Conservation (phyloP, 2,888 invertebrate species). For the Pterostichus niger region DNA sequence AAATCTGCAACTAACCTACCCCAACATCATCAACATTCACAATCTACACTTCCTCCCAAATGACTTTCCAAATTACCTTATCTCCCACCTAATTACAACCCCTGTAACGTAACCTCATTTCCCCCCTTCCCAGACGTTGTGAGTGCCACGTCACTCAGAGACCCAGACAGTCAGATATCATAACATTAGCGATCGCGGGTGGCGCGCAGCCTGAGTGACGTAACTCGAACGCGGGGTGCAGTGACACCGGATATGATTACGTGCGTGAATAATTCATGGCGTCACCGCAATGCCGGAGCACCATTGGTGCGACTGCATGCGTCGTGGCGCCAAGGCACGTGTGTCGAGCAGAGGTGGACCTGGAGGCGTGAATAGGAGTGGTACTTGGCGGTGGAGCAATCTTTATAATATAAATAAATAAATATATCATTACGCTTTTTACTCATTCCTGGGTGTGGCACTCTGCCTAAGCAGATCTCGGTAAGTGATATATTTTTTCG, state of each 20-base stretch:
- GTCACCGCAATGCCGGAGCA: not conserved
- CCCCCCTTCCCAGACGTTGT: not conserved
- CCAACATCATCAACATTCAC: conserved; percentile 2
- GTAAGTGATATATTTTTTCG: no score
- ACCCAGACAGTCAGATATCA: conserved; percentile 23
- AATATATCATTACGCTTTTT: no score
- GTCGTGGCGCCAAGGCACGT: not conserved
- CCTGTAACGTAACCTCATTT: not conserved
- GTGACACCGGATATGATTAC: conserved; percentile 29
- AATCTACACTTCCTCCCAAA: not conserved
- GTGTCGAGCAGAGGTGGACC: not conserved
- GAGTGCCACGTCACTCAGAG: conserved; percentile 15
- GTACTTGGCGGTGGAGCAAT: no score
- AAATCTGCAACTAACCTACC: no score
- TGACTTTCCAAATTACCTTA: no score
- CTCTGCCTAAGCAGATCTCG: no score
- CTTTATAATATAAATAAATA: no score
- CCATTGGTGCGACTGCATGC: not conserved
- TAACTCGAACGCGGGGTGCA: not conserved
- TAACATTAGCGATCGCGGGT: not conserved
- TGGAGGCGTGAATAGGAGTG: not conserved
- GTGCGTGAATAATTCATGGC: conserved; percentile 46
- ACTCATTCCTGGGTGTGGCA: no score
- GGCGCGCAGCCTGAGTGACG: conserved; percentile 13
- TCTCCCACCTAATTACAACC: not conserved